phyloP scores from a whole-genome alignment of 2,113 vertebrate genomes.

The Brachyhypopomus occidentalis region DNA sequence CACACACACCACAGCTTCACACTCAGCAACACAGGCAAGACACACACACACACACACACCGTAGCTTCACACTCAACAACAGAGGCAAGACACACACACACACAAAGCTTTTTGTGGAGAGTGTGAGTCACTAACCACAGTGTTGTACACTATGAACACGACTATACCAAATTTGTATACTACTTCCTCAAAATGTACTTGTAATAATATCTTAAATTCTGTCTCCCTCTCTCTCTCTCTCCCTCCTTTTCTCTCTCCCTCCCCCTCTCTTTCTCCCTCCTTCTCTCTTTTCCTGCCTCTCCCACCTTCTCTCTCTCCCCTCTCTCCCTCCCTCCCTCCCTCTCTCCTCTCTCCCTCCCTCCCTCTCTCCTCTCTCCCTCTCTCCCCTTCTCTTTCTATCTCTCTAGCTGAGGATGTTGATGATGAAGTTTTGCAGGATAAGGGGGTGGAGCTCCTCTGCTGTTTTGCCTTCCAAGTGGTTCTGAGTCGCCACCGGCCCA shows the following conservation, averaged over 20 bases:
- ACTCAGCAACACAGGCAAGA: too few species aligned
- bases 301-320: background rate
- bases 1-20: background rate
- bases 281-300: background rate
- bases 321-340: background rate
- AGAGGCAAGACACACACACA: too few species aligned
- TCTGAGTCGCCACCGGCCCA: conserved; percentile 56
- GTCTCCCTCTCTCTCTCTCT: background rate
- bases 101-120: too few species aligned
- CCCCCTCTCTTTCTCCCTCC: background rate
- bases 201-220: background rate
- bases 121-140: too few species aligned
- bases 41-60: background rate
- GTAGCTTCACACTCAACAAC: too few species aligned
- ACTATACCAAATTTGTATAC: too few species aligned
- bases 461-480: conserved; percentile 70
- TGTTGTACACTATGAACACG: background rate
- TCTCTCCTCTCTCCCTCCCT: background rate
- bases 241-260: background rate
- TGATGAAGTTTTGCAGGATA: conserved; percentile 61
- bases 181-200: too few species aligned
- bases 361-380: background rate
- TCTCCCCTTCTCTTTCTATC: background rate
- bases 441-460: conserved; percentile 74
- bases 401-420: background rate